phyloP scores from a whole-genome alignment of 2,888 invertebrate genomes.

The Amblyteles armatorius region DNA sequence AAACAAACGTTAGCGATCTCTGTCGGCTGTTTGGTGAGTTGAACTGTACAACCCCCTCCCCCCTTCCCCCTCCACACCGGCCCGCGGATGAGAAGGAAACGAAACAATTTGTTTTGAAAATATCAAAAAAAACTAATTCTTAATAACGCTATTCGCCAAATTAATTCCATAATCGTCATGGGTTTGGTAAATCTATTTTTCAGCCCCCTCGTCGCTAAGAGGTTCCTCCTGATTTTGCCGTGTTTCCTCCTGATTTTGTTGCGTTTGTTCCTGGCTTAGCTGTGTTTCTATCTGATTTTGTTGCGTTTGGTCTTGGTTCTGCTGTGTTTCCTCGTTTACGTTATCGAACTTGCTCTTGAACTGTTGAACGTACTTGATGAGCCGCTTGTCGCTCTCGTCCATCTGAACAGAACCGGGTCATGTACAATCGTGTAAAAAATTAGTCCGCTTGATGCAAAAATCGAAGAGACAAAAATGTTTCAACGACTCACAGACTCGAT shows the following conservation, averaged over 20 bases:
- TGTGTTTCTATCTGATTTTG: conserved; percentile 45
- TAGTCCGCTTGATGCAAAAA: neutral
- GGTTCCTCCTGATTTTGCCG: conserved; percentile 50
- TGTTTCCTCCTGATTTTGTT: conserved; percentile 44
- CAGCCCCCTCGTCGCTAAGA: conserved; percentile 46
- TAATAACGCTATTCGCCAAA: neutral
- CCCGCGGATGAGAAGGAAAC: neutral
- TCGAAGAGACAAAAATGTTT: neutral
- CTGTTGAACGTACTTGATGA: conserved; percentile 70
- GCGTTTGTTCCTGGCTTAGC: conserved; percentile 36
- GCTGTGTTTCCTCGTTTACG: conserved; percentile 7
- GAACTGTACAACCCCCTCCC: neutral
- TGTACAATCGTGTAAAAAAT: neutral
- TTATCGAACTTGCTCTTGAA: conserved; percentile 72
- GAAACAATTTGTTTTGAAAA: neutral
- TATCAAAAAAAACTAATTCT: neutral
- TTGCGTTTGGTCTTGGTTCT: conserved; percentile 36
- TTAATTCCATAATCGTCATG: neutral
- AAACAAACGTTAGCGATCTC: conserved; percentile 59
- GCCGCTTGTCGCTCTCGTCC: conserved; percentile 65
- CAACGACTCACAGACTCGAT: conserved; percentile 72
- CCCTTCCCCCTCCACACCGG: no score
- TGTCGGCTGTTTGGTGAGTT: conserved; percentile 19
- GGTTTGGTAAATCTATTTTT: neutral
- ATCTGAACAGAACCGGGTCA: conserved; percentile 64